Percentiles rank a stretch among this genome's conserved stretches.
Conservation (phyloP, 2,888 invertebrate genomes). For the Ommatoiulus sabulosus region DNA sequence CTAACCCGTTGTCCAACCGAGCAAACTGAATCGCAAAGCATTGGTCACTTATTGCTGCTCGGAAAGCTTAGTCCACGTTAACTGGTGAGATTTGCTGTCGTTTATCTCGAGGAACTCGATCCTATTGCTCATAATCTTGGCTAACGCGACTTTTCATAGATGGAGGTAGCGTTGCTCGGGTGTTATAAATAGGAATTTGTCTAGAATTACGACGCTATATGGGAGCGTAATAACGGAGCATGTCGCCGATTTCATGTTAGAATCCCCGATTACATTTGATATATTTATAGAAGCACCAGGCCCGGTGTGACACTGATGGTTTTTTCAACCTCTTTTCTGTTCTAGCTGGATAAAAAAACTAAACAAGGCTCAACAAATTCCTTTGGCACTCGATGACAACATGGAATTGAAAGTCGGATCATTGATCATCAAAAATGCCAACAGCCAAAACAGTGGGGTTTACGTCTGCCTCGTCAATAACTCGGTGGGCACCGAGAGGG, state of each 20-base stretch:
- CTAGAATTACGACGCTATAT: neutral
- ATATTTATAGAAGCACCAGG: neutral
- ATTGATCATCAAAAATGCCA: slow-evolving; percentile 91
- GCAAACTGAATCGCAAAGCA: neutral
- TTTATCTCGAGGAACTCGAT: neutral
- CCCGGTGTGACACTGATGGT: neutral
- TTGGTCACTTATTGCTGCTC: neutral
- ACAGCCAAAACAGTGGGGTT: slow-evolving; percentile 92
- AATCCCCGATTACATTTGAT: neutral
- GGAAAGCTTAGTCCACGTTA: neutral
- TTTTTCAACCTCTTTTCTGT: slow-evolving; percentile 30
- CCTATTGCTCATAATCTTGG: neutral
- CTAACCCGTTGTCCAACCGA: neutral
- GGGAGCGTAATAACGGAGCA: neutral
- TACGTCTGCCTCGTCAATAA: slow-evolving; percentile 96
- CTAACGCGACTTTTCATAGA: neutral
- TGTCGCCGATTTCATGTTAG: neutral
- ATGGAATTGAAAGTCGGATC: slow-evolving; percentile 95
- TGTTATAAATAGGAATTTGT: slow-evolving; percentile 28
- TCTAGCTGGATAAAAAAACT: slow-evolving; percentile 72
- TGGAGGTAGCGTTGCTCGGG: neutral
- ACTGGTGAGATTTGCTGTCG: neutral
- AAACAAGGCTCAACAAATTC: slow-evolving; percentile 72
- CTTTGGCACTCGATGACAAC: slow-evolving; percentile 83
- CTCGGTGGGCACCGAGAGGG: slow-evolving; percentile 90